Percentiles rank a stretch among this genome's conserved stretches.
Conservation (phyloP, 2,888 invertebrate genomes). For the Julus scanicus region DNA sequence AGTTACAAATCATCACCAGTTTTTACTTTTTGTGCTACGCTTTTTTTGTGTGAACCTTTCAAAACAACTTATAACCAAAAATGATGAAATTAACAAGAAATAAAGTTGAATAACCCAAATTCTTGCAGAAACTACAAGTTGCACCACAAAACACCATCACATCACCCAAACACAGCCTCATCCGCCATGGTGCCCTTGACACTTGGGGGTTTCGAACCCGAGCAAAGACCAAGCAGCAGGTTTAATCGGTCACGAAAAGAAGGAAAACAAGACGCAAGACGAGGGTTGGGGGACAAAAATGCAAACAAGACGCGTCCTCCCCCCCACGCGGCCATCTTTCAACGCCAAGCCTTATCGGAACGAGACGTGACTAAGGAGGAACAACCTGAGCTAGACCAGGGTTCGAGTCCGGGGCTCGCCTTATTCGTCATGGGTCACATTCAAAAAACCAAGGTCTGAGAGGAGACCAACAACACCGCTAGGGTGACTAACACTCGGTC, state of each 20-base stretch:
- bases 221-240: not conserved
- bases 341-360: not conserved
- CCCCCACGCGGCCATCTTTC: not conserved
- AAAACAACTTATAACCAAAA: not conserved
- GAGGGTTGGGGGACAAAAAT: too few relatives aligned
- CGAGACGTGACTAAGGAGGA: not conserved
- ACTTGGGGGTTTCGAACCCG: not conserved
- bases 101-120: not conserved
- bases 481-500: constrained; percentile 9
- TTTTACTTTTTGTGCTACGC: too few relatives aligned
- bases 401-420: constrained; percentile 19
- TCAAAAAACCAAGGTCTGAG: not conserved
- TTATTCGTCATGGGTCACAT: constrained; percentile 27
- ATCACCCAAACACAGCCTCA: not conserved
- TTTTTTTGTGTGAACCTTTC: not conserved
- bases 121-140: not conserved
- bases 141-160: not conserved
- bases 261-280: constrained; percentile 9
- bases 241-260: constrained; percentile 33
- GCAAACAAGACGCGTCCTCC: not conserved
- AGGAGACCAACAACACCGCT: not conserved
- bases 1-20: too few relatives aligned
- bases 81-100: not conserved
- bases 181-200: too few relatives aligned
- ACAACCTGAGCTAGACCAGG: constrained; percentile 26